phyloP scores from a whole-genome alignment of 2,888 invertebrate genomes.

The Sesia apiformis region DNA sequence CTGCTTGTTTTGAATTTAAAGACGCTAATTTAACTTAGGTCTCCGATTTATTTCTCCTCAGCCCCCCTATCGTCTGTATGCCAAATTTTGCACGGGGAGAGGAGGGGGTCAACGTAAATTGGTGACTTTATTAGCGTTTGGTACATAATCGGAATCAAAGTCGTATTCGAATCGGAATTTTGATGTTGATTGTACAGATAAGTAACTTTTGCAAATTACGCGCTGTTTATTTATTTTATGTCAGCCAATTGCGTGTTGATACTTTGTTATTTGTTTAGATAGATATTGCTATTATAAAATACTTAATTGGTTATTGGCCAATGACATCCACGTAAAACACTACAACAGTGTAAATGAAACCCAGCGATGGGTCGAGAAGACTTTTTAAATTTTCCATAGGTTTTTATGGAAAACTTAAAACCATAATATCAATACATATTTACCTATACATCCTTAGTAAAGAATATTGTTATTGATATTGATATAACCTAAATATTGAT shows the following conservation, averaged over 20 bases:
- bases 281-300: no score
- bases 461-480: no score
- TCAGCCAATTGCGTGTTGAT: constrained; percentile 10
- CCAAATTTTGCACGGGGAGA: constrained; percentile 11
- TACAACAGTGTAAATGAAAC: no score
- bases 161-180: constrained; percentile 37
- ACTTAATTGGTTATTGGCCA: no score
- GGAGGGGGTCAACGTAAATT: constrained; percentile 34
- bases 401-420: no score
- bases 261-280: not conserved
- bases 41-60: constrained; percentile 20
- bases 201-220: constrained; percentile 47
- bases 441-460: no score
- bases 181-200: constrained; percentile 44
- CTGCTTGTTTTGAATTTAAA: constrained; percentile 61
- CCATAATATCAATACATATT: no score
- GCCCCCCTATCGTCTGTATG: constrained; percentile 14
- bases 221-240: constrained; percentile 34
- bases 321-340: no score
- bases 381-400: no score
- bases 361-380: no score
- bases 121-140: constrained; percentile 43
- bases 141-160: constrained; percentile 59
- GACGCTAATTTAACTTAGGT: constrained; percentile 39
- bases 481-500: no score